A percentile compares a stretch with the other conserved stretches of the same genome.
Evolutionary conservation across 2,113 vertebrate species (phyloP).

Genomic region (Petroica traversi): DNA sequence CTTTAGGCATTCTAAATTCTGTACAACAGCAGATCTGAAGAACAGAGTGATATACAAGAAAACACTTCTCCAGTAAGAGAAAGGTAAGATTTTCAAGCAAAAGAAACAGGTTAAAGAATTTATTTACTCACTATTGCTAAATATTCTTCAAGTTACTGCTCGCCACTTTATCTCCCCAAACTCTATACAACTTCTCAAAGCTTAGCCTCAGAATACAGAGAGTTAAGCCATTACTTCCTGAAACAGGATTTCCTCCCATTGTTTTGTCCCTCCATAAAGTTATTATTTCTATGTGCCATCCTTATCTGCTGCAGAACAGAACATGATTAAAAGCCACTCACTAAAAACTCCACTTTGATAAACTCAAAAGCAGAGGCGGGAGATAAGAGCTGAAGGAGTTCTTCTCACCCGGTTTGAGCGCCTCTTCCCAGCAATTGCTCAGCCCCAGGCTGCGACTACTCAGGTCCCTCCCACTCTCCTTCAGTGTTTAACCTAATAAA

Average conservation of each 20-base stretch:
- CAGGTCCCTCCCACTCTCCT: slow-evolving; percentile 23
- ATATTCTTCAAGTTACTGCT: background rate
- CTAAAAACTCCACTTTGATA: background rate
- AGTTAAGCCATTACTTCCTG: slow-evolving; percentile 64
- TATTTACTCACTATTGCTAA: background rate
- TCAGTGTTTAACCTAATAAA: slow-evolving; percentile 44
- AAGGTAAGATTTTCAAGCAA: background rate
- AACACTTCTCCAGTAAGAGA: background rate
- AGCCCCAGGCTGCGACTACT: slow-evolving; percentile 10
- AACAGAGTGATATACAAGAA: background rate
- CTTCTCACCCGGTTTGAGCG: background rate
- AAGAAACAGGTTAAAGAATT: background rate
- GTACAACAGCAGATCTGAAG: background rate
- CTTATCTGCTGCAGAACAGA: background rate
- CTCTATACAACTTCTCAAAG: background rate
- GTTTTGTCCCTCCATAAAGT: slow-evolving; percentile 19
- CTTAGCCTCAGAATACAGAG: slow-evolving; percentile 10
- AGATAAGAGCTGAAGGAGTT: background rate
- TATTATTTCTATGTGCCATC: background rate
- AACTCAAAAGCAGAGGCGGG: background rate
- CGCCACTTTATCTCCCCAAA: background rate
- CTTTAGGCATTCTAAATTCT: background rate
- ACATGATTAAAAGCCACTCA: background rate
- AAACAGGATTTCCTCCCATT: slow-evolving; percentile 66
- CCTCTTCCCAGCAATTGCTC: background rate